phyloP scores from a whole-genome alignment of 2,888 invertebrate species.

The Pimpla rufipes region DNA sequence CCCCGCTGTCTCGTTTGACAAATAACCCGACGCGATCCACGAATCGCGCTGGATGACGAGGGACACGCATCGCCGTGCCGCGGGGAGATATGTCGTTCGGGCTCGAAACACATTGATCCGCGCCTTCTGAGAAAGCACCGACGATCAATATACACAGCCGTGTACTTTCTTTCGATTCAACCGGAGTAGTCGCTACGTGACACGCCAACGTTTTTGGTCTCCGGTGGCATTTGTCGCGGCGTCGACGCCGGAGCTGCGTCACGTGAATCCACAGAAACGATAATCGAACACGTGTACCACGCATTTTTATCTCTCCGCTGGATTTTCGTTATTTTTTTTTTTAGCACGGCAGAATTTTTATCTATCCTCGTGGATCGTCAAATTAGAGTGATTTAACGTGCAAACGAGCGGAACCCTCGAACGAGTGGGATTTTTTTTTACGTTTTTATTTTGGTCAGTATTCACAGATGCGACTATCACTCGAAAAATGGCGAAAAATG shows the following conservation, averaged over 20 bases:
- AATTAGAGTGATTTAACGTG: too few species aligned
- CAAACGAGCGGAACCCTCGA: too few species aligned
- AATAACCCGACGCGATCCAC: slow-evolving; percentile 47
- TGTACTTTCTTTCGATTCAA: neutral
- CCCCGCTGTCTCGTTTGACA: slow-evolving; percentile 52
- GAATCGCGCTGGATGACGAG: slow-evolving; percentile 12
- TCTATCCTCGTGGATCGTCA: neutral
- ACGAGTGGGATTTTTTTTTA: too few species aligned
- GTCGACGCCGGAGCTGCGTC: neutral
- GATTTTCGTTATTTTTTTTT: neutral
- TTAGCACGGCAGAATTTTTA: neutral
- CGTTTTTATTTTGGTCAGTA: too few species aligned
- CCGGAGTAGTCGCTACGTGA: neutral
- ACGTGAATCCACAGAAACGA: slow-evolving; percentile 8
- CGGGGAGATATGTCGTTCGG: slow-evolving; percentile 31
- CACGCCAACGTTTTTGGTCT: slow-evolving; percentile 6
- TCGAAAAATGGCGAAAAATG: too few species aligned
- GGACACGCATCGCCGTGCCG: slow-evolving; percentile 28
- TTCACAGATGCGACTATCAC: too few species aligned
- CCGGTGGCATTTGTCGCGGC: neutral
- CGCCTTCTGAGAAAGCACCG: neutral
- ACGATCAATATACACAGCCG: slow-evolving; percentile 17
- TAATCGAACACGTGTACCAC: neutral
- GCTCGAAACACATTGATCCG: slow-evolving; percentile 42
- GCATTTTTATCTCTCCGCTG: neutral